Conservation (phyloP, 2,888 invertebrate species). For the Raillietiella orientalis region DNA sequence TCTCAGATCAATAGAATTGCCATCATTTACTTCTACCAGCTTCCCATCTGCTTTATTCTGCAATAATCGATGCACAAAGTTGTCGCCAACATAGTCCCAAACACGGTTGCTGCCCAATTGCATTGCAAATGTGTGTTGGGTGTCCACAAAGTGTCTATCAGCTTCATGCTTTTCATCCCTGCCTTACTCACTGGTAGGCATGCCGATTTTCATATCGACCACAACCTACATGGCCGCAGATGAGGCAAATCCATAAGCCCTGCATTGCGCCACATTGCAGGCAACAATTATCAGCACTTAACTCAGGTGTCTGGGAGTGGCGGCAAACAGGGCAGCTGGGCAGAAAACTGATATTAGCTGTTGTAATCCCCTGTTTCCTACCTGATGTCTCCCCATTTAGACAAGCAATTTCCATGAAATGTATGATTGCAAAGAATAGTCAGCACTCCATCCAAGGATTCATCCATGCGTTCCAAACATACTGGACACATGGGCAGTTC, state of each 20-base stretch:
- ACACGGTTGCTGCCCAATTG: conserved; percentile 85
- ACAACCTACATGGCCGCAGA: conserved; percentile 95
- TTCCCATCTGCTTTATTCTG: conserved; percentile 93
- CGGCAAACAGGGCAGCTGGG: conserved; percentile 85
- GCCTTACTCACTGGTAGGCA: conserved; percentile 67
- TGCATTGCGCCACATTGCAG: conserved; percentile 31
- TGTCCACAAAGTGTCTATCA: conserved; percentile 63
- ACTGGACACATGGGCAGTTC: conserved; percentile 93
- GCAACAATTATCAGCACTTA: conserved; percentile 31
- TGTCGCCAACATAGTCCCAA: conserved; percentile 98
- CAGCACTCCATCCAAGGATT: conserved; percentile 84
- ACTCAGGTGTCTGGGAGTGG: conserved; percentile 50
- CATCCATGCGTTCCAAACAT: conserved; percentile 89
- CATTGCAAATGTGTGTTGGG: conserved; percentile 88
- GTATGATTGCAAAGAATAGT: conserved; percentile 95
- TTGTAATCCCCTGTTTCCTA: conserved; percentile 8
- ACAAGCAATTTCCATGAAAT: conserved; percentile 78
- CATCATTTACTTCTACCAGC: conserved; percentile 25
- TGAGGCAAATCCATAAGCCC: conserved; percentile 89
- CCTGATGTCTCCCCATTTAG: conserved; percentile 78
- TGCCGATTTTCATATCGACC: conserved; percentile 69
- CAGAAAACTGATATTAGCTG: conserved; percentile 6
- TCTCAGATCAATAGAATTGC: neutral
- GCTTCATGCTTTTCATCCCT: conserved; percentile 71
- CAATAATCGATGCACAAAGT: conserved; percentile 75